These are phyloP conservation scores for Nasonovia ribisnigri DNA, from an alignment of 2,888 invertebrate genomes.

Conservation along the genomic window DNA sequence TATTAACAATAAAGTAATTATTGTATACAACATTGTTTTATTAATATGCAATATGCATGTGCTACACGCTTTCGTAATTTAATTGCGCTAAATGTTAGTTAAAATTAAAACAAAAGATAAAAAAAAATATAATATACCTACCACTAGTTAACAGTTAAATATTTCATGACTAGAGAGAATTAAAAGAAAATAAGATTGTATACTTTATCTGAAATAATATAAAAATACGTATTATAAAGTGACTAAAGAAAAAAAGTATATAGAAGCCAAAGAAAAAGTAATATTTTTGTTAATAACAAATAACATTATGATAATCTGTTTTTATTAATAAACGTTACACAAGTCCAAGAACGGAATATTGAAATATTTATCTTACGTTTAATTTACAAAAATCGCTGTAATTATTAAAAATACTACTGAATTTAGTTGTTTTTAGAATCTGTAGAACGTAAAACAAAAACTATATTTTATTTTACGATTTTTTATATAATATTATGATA, in stretches of 20 bases:
- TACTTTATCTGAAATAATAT: not conserved
- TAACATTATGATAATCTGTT: not conserved
- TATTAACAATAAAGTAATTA: too few relatives aligned
- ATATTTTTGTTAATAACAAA: slow-evolving; percentile 4
- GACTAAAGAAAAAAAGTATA: not conserved
- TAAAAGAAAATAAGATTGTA: not conserved
- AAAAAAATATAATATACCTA: not conserved
- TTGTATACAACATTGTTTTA: too few relatives aligned
- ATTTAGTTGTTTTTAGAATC: not conserved
- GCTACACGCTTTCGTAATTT: too few relatives aligned
- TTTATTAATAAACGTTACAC: not conserved
- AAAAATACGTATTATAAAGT: not conserved
- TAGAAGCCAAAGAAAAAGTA: not conserved
- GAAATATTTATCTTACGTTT: not conserved
- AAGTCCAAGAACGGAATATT: not conserved
- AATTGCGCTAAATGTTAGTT: not conserved
- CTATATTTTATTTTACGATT: not conserved
- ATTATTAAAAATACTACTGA: not conserved
- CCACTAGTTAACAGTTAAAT: not conserved
- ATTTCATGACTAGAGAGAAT: not conserved
- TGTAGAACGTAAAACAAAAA: not conserved
- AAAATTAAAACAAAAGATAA: not conserved
- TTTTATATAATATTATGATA: not conserved
- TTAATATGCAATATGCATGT: not conserved
- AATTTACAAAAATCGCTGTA: not conserved